Evolutionary conservation across 2,888 invertebrate species (phyloP).

Genomic region (Morinoia aosen): DNA sequence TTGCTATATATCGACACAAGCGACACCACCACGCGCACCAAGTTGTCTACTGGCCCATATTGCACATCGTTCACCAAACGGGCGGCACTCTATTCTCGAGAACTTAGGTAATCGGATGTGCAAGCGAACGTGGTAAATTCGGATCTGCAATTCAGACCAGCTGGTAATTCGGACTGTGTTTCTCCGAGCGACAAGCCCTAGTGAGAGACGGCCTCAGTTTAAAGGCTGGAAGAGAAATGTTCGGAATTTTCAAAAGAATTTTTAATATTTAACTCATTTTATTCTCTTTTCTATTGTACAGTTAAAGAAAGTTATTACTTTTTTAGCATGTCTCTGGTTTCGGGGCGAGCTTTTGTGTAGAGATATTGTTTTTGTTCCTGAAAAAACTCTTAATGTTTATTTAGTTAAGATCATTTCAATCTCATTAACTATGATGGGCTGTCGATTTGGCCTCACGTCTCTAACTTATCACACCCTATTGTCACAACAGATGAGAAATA

Average conservation of each 20-base stretch:
- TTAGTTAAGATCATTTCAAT: too few relatives aligned
- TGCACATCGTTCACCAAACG: slow-evolving; percentile 35
- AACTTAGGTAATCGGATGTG: slow-evolving; percentile 19
- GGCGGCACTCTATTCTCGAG: slow-evolving; percentile 25
- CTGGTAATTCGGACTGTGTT: not conserved
- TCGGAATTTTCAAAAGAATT: not conserved
- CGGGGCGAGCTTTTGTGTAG: too few relatives aligned
- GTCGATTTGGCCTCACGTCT: too few relatives aligned
- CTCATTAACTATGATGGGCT: too few relatives aligned
- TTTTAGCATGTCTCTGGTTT: too few relatives aligned
- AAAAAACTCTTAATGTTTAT: too few relatives aligned
- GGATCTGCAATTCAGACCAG: slow-evolving; percentile 27
- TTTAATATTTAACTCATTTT: not conserved
- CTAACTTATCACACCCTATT: too few relatives aligned
- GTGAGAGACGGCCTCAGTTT: not conserved
- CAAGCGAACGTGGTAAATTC: not conserved
- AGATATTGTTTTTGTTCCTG: too few relatives aligned
- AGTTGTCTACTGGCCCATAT: slow-evolving; percentile 1
- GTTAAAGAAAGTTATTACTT: too few relatives aligned
- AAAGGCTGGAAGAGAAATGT: not conserved
- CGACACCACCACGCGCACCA: not conserved
- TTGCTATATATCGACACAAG: not conserved
- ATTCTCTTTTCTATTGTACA: too few relatives aligned
- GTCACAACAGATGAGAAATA: too few relatives aligned
- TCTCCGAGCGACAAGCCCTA: not conserved